Percentiles rank a stretch among this genome's conserved stretches.
Evolutionary conservation across 2,113 vertebrate species (phyloP).

Genomic region (Astatotilapia flaviijosephi): DNA sequence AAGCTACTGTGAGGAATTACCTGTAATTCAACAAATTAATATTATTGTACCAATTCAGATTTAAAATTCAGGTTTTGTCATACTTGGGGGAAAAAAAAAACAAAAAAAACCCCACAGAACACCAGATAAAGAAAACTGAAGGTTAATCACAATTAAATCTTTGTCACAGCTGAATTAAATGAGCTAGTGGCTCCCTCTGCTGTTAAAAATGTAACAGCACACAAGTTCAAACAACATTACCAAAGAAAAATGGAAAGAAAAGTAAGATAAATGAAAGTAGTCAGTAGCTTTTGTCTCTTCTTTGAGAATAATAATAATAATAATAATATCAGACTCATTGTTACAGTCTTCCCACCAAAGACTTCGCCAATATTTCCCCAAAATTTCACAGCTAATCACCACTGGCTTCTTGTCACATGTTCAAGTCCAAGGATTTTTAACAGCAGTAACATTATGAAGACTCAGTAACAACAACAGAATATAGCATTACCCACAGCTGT

Average conservation of each 20-base stretch:
- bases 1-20: neutral
- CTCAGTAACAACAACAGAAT: neutral
- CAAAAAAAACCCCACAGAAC: neutral
- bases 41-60: neutral
- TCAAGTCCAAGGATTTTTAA: neutral
- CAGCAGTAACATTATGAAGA: neutral
- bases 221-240: neutral
- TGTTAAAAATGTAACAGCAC: neutral
- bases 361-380: neutral
- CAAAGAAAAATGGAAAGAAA: neutral
- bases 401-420: neutral
- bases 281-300: neutral
- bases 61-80: neutral
- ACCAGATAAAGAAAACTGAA: neutral
- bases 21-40: neutral
- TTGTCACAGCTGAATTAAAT: neutral
- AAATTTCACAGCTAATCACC: neutral
- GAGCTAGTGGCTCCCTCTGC: slow-evolving; percentile 26
- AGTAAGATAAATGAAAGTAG: neutral
- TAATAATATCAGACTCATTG: neutral
- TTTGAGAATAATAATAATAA: neutral
- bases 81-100: neutral
- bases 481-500: neutral
- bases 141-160: neutral
- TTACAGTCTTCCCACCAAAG: neutral